Conservation (phyloP, 2,113 vertebrate species). For the Brachyhypopomus occidentalis region DNA sequence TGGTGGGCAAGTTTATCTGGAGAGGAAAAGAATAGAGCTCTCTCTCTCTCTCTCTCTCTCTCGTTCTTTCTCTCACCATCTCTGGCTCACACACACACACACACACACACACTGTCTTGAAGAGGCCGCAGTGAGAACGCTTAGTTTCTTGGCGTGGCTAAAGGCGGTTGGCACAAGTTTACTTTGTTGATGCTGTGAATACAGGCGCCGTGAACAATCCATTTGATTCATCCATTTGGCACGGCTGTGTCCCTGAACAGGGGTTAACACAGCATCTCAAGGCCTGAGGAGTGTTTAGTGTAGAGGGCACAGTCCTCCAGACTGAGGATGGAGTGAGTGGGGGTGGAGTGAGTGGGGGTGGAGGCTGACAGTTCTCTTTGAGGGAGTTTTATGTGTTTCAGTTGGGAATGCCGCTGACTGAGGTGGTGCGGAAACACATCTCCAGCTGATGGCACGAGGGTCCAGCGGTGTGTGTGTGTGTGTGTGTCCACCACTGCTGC, state of each 20-base stretch:
- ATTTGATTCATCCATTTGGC: slow-evolving; percentile 9
- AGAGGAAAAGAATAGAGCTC: slow-evolving; percentile 18
- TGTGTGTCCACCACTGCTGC: too few relatives aligned
- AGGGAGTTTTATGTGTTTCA: slow-evolving; percentile 19
- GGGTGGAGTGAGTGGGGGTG: background rate
- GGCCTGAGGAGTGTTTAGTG: background rate
- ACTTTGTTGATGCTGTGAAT: slow-evolving; percentile 7
- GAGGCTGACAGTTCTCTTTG: too few relatives aligned
- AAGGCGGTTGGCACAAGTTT: slow-evolving; percentile 19
- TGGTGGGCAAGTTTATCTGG: slow-evolving; percentile 7
- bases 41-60: slow-evolving; percentile 18
- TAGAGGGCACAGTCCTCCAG: background rate
- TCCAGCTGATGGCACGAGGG: background rate
- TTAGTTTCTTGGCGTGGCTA: background rate
- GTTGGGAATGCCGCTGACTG: slow-evolving; percentile 7
- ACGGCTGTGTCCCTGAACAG: background rate
- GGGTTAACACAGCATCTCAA: background rate
- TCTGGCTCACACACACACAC: background rate
- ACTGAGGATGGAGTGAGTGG: background rate
- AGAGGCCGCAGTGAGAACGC: background rate
- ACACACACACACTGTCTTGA: background rate
- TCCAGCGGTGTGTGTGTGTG: too few relatives aligned
- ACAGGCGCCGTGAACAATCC: background rate
- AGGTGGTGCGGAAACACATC: slow-evolving; percentile 13
- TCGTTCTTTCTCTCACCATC: background rate